Conservation (phyloP, 2,888 invertebrate genomes). For the Melinaea menophilus region DNA sequence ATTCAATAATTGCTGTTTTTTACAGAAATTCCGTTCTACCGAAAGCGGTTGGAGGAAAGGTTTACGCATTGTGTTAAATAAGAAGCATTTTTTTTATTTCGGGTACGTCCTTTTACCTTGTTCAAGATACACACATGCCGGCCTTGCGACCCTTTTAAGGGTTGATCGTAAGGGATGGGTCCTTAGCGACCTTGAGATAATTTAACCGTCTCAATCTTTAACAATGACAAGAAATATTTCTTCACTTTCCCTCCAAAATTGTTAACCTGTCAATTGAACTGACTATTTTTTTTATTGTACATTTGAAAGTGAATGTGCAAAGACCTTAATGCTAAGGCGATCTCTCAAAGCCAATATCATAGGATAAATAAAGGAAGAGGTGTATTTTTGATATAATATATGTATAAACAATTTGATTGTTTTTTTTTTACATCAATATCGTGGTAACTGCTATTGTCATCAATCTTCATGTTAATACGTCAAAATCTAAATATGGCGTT, state of each 20-base stretch:
- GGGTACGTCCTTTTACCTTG: slow-evolving; percentile 1
- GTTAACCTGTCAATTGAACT: too few species aligned
- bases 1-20: too few species aligned
- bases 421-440: background rate
- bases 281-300: too few species aligned
- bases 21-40: background rate
- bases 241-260: too few species aligned
- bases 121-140: slow-evolving; percentile 3
- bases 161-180: background rate
- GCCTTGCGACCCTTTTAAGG: slow-evolving; percentile 18
- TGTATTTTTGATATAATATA: too few species aligned
- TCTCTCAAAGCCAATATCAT: background rate
- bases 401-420: too few species aligned
- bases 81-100: background rate
- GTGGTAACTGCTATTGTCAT: slow-evolving; percentile 12
- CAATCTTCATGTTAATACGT: slow-evolving; percentile 18
- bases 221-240: too few species aligned
- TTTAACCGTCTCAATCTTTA: background rate
- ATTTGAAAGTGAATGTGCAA: too few species aligned
- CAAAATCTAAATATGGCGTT: slow-evolving; percentile 9
- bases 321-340: too few species aligned
- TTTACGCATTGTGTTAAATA: background rate
- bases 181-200: slow-evolving; percentile 1
- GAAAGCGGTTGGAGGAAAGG: background rate
- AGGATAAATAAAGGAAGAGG: background rate